These are phyloP conservation scores for Semnornis frantzii DNA, from an alignment of 2,113 vertebrate genomes.

Conservation along the genomic window DNA sequence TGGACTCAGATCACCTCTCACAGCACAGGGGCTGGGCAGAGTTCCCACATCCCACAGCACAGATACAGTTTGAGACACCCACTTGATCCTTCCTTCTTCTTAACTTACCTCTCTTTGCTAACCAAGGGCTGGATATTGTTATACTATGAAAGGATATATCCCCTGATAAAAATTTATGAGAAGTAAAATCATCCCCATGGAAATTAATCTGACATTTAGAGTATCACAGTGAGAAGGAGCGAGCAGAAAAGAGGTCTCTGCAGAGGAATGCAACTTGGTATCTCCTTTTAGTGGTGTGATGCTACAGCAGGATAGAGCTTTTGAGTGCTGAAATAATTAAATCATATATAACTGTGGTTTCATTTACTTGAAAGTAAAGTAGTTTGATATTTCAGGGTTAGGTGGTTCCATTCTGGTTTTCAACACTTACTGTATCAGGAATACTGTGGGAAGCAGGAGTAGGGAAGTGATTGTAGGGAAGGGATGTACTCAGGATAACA, in stretches of 20 bases:
- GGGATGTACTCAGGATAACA: too few species aligned
- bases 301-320: neutral
- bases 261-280: rapidly evolving
- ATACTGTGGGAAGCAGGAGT: too few species aligned
- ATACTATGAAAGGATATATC: neutral
- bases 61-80: neutral
- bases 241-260: neutral
- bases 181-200: neutral
- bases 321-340: neutral
- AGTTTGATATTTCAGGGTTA: neutral
- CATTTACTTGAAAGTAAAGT: neutral
- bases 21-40: neutral
- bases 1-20: neutral
- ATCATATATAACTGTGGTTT: neutral
- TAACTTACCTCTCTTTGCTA: neutral
- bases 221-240: neutral
- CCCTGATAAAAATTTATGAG: neutral
- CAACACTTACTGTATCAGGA: too few species aligned
- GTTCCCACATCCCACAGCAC: neutral
- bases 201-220: neutral
- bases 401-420: neutral
- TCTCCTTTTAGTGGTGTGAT: neutral
- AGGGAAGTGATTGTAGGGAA: too few species aligned
- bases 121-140: neutral
- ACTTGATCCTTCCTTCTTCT: neutral